Evolutionary conservation across 2,888 invertebrate genomes (phyloP), one percentile per base, ranked within the genome.

Genomic region (Andrena haemorrhoa): DNA sequence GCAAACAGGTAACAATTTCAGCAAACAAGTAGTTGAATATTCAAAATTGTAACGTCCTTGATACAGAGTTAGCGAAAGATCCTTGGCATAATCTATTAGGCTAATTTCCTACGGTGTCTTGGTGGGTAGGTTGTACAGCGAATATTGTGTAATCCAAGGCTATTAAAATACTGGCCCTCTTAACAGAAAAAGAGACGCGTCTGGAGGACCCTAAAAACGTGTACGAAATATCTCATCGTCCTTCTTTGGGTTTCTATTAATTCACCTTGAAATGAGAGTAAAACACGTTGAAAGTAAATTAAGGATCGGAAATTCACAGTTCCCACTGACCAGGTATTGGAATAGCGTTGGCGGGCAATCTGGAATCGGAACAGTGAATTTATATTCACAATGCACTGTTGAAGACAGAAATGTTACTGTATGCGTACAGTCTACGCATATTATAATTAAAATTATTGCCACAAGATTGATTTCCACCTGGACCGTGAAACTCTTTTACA

Each of bases 181-280:
- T 20, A 61, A 31, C 26, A 47, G 10, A 41, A 10, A 56, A 58
- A 8, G 8, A 8, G 29, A 7, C 10, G 10, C 23, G 20, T 7
- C 10, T 8, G 47, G 49, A 23, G 26, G 2, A 60, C 12, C 23
- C 56, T 8, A 10, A 60, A 29, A 26, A 47, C 20, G 41, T 51
- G 20, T 61, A 56, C 41, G 35, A 12, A 20, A 16, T 31, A 6
- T 4, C 20, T 3, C 20, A 0, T 16, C 49, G 7, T 10, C 12
- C 47, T 58, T 51, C 53, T 0, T 1, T 20, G 10, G 51, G 58
- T 75, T 60, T 49, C 29, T 56, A 51, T 31, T 7, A 26, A 0
- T 1, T 29, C 47, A 60, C 76, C 76, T 74, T 82, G 68, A 75
- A 75, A 47, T 47, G 61, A 75, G 10, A 81, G 76, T 76, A 58